Percentiles rank a stretch among this genome's conserved stretches.
phyloP scores from a whole-genome alignment of 2,113 vertebrate species.

The Sporophila hypoxantha region DNA sequence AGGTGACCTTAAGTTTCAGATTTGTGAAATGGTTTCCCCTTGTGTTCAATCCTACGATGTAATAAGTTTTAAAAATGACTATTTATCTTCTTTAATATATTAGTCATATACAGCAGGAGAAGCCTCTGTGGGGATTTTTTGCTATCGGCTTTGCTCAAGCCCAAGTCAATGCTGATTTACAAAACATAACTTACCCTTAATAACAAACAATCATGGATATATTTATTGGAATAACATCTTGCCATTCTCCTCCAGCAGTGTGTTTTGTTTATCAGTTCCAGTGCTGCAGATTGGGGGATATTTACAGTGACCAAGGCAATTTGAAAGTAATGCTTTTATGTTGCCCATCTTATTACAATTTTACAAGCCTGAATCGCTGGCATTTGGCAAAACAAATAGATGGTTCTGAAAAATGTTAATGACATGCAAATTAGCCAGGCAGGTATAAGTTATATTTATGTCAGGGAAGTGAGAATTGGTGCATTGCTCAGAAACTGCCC shows the following conservation, averaged over 20 bases:
- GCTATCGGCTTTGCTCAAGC: background rate
- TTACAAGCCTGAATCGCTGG: background rate
- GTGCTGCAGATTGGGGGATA: background rate
- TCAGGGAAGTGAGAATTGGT: background rate
- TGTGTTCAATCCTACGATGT: constrained; percentile 32
- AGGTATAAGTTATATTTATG: background rate
- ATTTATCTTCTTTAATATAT: constrained; percentile 53
- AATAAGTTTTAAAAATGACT: constrained; percentile 56
- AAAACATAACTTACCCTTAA: constrained; percentile 26
- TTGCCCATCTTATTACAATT: constrained; percentile 10
- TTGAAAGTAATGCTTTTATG: constrained; percentile 12
- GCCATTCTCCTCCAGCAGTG: background rate
- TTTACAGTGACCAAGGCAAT: constrained; percentile 49
- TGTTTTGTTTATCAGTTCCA: background rate
- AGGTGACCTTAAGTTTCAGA: constrained; percentile 71
- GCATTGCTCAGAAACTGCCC: background rate
- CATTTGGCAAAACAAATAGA: constrained; percentile 11
- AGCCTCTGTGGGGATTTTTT: constrained; percentile 24
- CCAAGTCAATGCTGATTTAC: constrained; percentile 48
- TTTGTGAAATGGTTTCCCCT: constrained; percentile 52
- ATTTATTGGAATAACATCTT: constrained; percentile 46
- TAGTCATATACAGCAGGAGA: constrained; percentile 5
- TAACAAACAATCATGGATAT: constrained; percentile 47
- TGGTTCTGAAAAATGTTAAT: constrained; percentile 20
- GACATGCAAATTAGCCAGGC: constrained; percentile 5